Percentiles rank a stretch among this genome's conserved stretches.
These are phyloP conservation scores for Chromobotia macracanthus DNA, from an alignment of 2,797 vertebrate species.

Conservation along the genomic window DNA sequence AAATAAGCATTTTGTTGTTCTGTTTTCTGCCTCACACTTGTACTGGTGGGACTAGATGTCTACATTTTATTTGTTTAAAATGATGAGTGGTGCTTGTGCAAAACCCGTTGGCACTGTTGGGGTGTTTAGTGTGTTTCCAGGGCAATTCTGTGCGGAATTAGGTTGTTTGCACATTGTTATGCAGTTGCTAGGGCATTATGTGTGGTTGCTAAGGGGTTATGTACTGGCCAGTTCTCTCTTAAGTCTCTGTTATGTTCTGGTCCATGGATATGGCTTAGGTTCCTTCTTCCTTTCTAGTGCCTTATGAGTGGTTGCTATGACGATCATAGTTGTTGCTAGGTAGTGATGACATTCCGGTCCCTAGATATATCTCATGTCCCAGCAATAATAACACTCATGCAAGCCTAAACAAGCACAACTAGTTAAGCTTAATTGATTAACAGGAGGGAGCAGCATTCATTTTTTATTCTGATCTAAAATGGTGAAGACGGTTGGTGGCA, in stretches of 20 bases:
- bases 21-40: neutral
- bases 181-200: neutral
- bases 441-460: neutral
- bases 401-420: neutral
- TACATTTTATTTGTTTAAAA: too few species aligned
- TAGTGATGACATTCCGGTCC: neutral
- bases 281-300: neutral
- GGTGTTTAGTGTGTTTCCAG: too few species aligned
- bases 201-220: neutral
- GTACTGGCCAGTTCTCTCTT: neutral
- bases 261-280: neutral
- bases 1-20: neutral
- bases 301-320: neutral
- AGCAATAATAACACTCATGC: neutral
- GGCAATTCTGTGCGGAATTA: neutral
- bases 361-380: neutral
- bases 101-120: too few species aligned
- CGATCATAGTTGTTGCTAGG: neutral
- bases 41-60: neutral
- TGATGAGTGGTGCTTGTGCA: neutral
- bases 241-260: neutral
- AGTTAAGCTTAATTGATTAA: conserved; percentile 10
- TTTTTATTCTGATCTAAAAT: neutral
- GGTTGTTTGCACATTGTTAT: neutral
- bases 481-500: neutral